These are phyloP conservation scores for Drosophila cardini DNA, from an alignment of 1,140 invertebrate genomes.

Conservation along the genomic window DNA sequence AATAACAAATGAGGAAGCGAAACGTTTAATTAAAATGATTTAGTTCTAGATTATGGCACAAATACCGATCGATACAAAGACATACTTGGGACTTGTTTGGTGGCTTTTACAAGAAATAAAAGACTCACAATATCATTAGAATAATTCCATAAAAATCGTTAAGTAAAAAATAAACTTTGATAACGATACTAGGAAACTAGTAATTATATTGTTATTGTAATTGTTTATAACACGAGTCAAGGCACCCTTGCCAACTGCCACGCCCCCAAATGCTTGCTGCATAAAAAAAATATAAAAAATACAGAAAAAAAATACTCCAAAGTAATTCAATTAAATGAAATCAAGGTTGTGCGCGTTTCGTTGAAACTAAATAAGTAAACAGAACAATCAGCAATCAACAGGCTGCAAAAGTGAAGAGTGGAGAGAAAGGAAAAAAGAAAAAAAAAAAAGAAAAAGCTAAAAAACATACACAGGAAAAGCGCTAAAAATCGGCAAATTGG, in stretches of 20 bases:
- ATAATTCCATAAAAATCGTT: not conserved
- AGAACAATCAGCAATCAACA: constrained; percentile 45
- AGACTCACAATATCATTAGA: not conserved
- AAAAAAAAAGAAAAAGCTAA: not conserved
- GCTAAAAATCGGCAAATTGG: constrained; percentile 11
- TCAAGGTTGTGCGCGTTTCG: constrained; percentile 13
- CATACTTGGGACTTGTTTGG: not conserved
- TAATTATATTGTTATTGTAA: not conserved
- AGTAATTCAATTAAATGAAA: constrained; percentile 32
- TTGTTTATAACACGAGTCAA: not conserved
- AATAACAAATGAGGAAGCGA: too few relatives aligned
- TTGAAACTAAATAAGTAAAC: constrained; percentile 36
- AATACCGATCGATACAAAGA: too few relatives aligned
- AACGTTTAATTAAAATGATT: too few relatives aligned
- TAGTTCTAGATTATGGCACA: too few relatives aligned
- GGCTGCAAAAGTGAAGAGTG: not conserved
- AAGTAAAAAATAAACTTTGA: not conserved
- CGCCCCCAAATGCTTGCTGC: not conserved
- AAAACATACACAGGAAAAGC: too few relatives aligned
- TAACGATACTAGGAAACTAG: not conserved
- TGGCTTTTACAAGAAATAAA: not conserved
- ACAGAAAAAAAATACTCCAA: not conserved
- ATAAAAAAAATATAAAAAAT: not conserved
- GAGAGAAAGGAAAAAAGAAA: constrained; percentile 1
- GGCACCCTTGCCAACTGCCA: too few relatives aligned